phyloP scores from a whole-genome alignment of 2,797 vertebrate genomes.

The Cuniculus paca region DNA sequence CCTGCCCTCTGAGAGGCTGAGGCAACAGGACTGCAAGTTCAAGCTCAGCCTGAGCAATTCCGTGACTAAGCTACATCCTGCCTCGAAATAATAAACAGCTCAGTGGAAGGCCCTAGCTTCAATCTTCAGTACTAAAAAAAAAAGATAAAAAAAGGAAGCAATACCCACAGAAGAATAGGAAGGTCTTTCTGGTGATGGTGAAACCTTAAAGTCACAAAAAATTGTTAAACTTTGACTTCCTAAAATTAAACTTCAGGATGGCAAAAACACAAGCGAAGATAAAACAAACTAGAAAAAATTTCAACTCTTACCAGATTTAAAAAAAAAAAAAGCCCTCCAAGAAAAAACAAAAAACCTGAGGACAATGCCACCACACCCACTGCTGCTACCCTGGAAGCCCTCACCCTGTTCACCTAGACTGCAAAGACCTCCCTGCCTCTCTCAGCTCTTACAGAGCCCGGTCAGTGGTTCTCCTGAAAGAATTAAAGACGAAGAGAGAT shows the following conservation, averaged over 20 bases:
- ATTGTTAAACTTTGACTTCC: not conserved
- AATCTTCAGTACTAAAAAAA: not conserved
- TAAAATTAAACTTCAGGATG: not conserved
- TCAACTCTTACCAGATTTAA: not conserved
- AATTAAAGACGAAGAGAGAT: not conserved
- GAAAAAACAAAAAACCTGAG: not conserved
- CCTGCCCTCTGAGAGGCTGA: not conserved
- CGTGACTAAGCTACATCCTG: not conserved
- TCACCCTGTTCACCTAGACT: too few relatives aligned
- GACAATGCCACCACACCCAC: not conserved
- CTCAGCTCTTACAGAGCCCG: not conserved
- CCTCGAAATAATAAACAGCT: not conserved
- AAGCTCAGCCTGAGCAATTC: not conserved
- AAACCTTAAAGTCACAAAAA: not conserved
- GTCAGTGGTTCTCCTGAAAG: not conserved
- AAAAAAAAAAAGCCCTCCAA: not conserved
- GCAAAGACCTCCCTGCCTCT: not conserved
- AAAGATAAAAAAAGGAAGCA: not conserved
- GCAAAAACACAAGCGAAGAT: not conserved
- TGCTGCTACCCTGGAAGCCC: too few relatives aligned
- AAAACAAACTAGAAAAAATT: not conserved
- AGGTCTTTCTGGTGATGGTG: not conserved
- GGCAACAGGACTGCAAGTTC: not conserved
- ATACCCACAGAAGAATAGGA: not conserved
- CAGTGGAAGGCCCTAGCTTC: not conserved